Evolutionary conservation across 1,140 invertebrate species (phyloP).

Genomic region (Frieseomelitta varia): DNA sequence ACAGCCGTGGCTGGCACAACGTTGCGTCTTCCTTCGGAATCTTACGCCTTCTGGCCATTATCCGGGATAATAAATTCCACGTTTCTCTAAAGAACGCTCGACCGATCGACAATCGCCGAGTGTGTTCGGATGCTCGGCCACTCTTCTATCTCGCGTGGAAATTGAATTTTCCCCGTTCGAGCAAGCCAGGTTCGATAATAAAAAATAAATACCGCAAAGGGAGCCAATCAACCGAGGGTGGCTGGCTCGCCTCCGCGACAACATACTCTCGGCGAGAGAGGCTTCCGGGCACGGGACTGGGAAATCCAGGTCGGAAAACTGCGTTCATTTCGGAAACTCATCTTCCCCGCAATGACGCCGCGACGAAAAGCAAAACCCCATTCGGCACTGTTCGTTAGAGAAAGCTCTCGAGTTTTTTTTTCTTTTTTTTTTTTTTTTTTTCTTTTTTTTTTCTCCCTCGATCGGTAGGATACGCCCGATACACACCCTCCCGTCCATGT

Average conservation of each 20-base stretch:
- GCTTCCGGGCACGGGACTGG: accelerated
- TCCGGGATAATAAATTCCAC: neutral
- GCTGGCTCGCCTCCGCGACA: neutral
- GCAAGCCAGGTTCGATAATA: neutral
- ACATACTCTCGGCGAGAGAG: neutral
- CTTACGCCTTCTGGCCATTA: no score
- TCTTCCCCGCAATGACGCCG: neutral
- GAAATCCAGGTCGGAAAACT: neutral
- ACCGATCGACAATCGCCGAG: neutral
- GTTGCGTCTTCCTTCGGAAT: neutral
- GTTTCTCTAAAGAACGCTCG: neutral
- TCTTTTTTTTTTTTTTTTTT: no score
- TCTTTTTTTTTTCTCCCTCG: neutral
- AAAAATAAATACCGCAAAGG: neutral
- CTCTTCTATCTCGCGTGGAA: accelerated
- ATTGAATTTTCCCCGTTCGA: neutral
- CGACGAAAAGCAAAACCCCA: neutral
- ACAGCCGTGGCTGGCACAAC: neutral
- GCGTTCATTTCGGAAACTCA: neutral
- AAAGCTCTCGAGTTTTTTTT: neutral
- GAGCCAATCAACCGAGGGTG: neutral
- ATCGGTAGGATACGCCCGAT: neutral
- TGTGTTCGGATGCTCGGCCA: neutral
- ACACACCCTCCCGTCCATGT: neutral
- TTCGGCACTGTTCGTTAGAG: neutral